phyloP scores from a whole-genome alignment of 2,888 invertebrate genomes.

The Parasteatoda lunata region DNA sequence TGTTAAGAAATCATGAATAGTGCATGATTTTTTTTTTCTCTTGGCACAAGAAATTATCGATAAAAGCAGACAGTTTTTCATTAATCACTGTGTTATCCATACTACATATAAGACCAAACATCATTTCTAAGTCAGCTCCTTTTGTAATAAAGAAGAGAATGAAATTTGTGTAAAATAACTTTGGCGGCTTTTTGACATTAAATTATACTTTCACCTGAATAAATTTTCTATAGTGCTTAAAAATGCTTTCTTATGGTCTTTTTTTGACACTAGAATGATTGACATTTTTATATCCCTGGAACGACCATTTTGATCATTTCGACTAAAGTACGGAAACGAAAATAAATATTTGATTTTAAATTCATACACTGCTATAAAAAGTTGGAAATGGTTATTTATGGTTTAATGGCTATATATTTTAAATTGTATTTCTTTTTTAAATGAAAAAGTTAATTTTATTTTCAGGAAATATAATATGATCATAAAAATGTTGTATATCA shows the following conservation, averaged over 20 bases:
- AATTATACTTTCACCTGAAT: slow-evolving; percentile 1
- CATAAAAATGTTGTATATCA: too few relatives aligned
- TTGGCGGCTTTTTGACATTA: slow-evolving; percentile 24
- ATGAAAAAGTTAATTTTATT: too few relatives aligned
- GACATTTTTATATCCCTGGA: too few relatives aligned
- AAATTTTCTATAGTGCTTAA: slow-evolving; percentile 16
- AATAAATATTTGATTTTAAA: too few relatives aligned
- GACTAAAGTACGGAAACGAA: too few relatives aligned
- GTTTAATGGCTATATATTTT: too few relatives aligned
- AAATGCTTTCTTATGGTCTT: background rate
- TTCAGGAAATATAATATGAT: too few relatives aligned
- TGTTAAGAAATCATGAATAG: slow-evolving; percentile 65
- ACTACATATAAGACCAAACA: slow-evolving; percentile 52
- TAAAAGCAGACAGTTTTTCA: slow-evolving; percentile 58
- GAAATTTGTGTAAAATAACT: slow-evolving; percentile 30
- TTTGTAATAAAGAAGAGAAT: slow-evolving; percentile 24
- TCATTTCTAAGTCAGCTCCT: too few relatives aligned
- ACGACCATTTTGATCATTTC: too few relatives aligned
- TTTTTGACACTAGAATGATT: background rate
- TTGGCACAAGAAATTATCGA: slow-evolving; percentile 62
- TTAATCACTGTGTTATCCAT: slow-evolving; percentile 55
- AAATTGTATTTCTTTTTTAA: too few relatives aligned
- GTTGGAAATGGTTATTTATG: too few relatives aligned
- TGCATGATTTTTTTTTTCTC: slow-evolving; percentile 54
- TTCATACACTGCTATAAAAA: too few relatives aligned